These are phyloP conservation scores for Ceratina japonica DNA, from an alignment of 1,140 invertebrate species.

Conservation along the genomic window DNA sequence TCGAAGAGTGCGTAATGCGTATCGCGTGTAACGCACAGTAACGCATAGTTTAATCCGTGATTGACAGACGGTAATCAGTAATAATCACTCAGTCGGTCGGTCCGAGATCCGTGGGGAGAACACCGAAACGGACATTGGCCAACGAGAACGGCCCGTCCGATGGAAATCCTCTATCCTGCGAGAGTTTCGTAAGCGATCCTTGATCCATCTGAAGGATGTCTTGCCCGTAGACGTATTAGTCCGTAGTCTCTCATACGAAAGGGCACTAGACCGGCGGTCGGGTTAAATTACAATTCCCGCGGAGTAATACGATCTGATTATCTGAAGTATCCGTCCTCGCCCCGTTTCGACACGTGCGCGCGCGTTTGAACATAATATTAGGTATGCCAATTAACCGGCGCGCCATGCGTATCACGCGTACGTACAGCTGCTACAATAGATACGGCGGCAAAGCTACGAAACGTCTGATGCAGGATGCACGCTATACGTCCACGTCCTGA, in stretches of 20 bases:
- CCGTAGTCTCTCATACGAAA: neutral
- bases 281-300: neutral
- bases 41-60: no score
- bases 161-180: slow-evolving; percentile 26
- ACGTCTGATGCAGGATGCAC: neutral
- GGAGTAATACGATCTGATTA: neutral
- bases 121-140: slow-evolving; percentile 4
- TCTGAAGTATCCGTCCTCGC: neutral
- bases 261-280: neutral
- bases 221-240: slow-evolving; percentile 50
- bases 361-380: slow-evolving; percentile 2
- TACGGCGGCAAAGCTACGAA: neutral
- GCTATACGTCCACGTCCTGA: no score
- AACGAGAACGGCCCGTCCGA: neutral
- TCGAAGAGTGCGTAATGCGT: no score
- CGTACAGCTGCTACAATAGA: no score
- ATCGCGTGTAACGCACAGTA: no score
- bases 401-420: neutral
- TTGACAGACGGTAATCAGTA: neutral
- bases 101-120: neutral
- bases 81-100: neutral
- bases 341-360: neutral
- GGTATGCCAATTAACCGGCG: neutral
- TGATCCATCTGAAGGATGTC: slow-evolving; percentile 21
- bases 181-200: slow-evolving; percentile 14